Base-by-base conservation (phyloP, 2,797 vertebrate species). In the Neopelma chrysocephalum region DNA sequence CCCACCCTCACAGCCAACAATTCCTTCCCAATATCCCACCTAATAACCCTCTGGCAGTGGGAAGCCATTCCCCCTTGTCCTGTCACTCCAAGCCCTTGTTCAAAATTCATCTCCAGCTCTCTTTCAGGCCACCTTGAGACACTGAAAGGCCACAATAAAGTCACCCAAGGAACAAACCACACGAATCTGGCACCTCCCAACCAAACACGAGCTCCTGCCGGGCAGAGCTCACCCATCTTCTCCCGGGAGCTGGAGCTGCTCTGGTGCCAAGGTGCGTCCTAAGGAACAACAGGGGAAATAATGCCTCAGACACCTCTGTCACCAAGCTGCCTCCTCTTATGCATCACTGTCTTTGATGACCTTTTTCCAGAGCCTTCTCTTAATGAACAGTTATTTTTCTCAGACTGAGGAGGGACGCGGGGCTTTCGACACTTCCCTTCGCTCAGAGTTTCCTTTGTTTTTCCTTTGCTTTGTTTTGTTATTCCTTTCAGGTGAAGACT, bases 401-500 rank as follows among this genome's bases (percentile, higher is more conserved):
- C 60, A 20, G 6, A 1, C 32, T 19, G 17, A 69, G 76, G 72
- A 75, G 65, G 71, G 82, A 50, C 82, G 29, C 29, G 3, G 26
- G 1, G 48, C 69, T 82, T 73, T 57, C 85, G 53, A 85, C 68
- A 36, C 61, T 32, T 92, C 53, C 43, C 53, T 54, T 93, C 80
- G 2, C 1, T 82, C 89, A 86, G 1, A 5, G 2, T 14, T 85
- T 23, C 72, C 79, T 73, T 71, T 68, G 50, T 17, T 57, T 95
- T 89, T 58, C 5, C 40, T 81, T 43, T 31, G 38, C 47, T 88
- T 58, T 71, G 68, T 62, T 54, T 56, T 40, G 40, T 18, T 83
- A 4, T 61, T 94, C 43, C 90, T 94, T 95, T 94, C 82, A 95
- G 93, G 93, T 94, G 82, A 83, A 50, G 40, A 51, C 42, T 81